Evolutionary conservation across 2,797 vertebrate genomes (phyloP).

Genomic region (Thaleichthys pacificus): DNA sequence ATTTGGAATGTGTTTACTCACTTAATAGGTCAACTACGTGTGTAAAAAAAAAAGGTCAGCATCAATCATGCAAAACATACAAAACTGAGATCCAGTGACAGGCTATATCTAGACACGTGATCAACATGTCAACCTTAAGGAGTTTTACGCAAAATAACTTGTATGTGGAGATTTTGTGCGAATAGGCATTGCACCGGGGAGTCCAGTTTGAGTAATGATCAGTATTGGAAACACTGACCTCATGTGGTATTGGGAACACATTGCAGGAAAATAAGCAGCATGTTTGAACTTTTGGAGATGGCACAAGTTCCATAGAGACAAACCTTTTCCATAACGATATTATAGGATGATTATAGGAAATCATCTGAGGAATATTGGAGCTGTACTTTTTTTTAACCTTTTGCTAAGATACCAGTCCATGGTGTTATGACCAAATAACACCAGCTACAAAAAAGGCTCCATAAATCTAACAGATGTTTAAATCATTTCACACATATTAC

Average conservation of each 20-base stretch:
- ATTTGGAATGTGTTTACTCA: constrained; percentile 5
- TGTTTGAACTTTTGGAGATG: not conserved
- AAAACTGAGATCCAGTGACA: not conserved
- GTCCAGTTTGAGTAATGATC: not conserved
- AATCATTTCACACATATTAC: not conserved
- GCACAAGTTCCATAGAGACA: not conserved
- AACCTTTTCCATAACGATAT: not conserved
- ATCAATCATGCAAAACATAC: not conserved
- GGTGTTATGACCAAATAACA: not conserved
- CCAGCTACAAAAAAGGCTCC: not conserved
- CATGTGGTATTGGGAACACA: not conserved
- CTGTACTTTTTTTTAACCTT: not conserved
- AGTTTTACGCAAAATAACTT: not conserved
- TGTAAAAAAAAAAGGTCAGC: not conserved
- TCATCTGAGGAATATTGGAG: not conserved
- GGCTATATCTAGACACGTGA: not conserved
- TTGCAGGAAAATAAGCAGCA: not conserved
- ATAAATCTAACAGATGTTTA: not conserved
- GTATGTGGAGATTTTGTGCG: not conserved
- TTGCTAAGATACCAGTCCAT: not conserved
- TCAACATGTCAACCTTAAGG: not conserved
- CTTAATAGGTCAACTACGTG: not conserved
- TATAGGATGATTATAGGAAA: no score
- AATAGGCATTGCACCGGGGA: not conserved
- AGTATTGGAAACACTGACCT: not conserved